These are phyloP conservation scores for Rambutsinella grinnellia DNA, from an alignment of 2,888 invertebrate species.

Conservation along the genomic window DNA sequence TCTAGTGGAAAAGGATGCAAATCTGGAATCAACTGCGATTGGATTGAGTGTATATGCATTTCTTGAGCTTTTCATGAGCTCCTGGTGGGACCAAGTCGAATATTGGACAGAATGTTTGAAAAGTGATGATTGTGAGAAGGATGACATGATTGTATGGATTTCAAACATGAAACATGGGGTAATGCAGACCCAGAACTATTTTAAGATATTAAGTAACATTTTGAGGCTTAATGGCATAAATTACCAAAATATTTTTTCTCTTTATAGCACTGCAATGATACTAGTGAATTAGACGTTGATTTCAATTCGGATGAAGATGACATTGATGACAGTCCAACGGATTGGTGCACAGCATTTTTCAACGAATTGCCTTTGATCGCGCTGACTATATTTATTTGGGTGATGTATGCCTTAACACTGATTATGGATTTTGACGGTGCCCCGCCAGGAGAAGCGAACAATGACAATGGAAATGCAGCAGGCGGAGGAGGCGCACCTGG, in stretches of 20 bases:
- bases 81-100: conserved; percentile 13
- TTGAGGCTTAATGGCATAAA: not conserved
- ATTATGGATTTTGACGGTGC: not conserved
- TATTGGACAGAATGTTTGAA: conserved; percentile 23
- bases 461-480: no score
- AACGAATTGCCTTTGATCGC: conserved; percentile 20
- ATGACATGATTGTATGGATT: conserved; percentile 31
- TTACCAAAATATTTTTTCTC: not conserved
- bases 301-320: conserved; percentile 3
- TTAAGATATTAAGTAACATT: not conserved
- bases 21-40: not conserved
- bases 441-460: no score
- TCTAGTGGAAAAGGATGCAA: not conserved
- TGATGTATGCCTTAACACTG: not conserved
- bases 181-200: not conserved
- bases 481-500: not conserved
- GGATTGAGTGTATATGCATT: not conserved
- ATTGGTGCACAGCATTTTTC: conserved; percentile 18
- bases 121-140: conserved; percentile 11
- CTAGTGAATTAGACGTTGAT: conserved; percentile 1
- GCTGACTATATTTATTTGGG: conserved; percentile 15
- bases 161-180: conserved; percentile 27
- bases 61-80: not conserved
- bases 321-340: not conserved
- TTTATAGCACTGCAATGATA: not conserved